Evolutionary conservation across 2,888 invertebrate genomes (phyloP).

Genomic region (Zaprionus bogoriensis): DNA sequence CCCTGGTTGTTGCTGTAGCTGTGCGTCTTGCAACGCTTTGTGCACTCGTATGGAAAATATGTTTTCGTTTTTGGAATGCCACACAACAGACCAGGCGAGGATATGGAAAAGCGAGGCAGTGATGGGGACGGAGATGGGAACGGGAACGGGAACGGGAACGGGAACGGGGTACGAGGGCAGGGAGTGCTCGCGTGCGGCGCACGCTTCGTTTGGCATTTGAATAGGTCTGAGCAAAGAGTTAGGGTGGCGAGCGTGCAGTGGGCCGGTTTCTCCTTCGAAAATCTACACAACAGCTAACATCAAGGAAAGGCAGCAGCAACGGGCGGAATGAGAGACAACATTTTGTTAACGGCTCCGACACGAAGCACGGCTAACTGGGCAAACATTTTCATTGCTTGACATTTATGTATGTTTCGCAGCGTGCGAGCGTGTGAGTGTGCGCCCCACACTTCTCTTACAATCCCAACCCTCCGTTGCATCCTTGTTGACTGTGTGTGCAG

Average conservation of each 20-base stretch:
- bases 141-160: not conserved
- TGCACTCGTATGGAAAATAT: constrained; percentile 76
- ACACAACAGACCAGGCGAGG: constrained; percentile 24
- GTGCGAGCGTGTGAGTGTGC: constrained; percentile 2
- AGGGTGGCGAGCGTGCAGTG: not conserved
- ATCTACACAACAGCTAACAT: constrained; percentile 67
- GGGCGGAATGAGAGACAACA: constrained; percentile 36
- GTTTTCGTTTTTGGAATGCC: constrained; percentile 71
- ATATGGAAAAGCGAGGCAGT: not conserved
- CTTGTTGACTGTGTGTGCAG: constrained; percentile 5
- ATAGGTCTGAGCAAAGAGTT: constrained; percentile 14
- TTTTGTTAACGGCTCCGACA: constrained; percentile 65
- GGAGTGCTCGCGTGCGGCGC: constrained; percentile 38
- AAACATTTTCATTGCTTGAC: constrained; percentile 73
- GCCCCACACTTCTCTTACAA: not conserved
- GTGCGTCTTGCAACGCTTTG: constrained; percentile 64
- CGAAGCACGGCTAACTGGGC: constrained; percentile 61
- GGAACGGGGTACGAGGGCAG: not conserved
- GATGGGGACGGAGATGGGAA: not conserved
- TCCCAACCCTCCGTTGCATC: too few relatives aligned
- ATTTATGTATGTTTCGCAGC: constrained; percentile 44
- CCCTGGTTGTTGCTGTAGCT: constrained; percentile 29
- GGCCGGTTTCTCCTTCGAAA: constrained; percentile 22
- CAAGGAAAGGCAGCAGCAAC: constrained; percentile 33
- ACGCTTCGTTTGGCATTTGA: constrained; percentile 68